Percentiles rank a stretch among this genome's conserved stretches.
Evolutionary conservation across 2,888 invertebrate species (phyloP).

Genomic region (Andrena bucephala): DNA sequence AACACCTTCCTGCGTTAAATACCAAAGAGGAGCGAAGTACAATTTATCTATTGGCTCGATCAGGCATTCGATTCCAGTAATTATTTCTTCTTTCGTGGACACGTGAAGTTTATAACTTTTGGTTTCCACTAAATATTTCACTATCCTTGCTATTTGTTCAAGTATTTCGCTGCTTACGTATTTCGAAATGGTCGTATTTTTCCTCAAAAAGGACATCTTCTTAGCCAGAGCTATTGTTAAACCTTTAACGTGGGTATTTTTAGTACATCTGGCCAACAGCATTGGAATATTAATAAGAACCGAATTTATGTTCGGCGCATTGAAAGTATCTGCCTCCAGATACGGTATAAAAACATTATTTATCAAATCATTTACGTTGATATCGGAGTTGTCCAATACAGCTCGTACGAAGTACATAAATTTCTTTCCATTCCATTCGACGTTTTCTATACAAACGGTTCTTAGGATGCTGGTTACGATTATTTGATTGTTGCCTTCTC

Average conservation of each 20-base stretch:
- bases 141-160: constrained; percentile 57
- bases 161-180: constrained; percentile 63
- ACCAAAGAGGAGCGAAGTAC: constrained; percentile 65
- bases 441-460: constrained; percentile 64
- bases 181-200: constrained; percentile 53
- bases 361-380: constrained; percentile 71
- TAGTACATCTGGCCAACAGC: constrained; percentile 46
- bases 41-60: constrained; percentile 76
- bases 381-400: constrained; percentile 52
- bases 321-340: constrained; percentile 51
- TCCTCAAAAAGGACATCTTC: constrained; percentile 66
- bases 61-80: constrained; percentile 57
- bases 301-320: constrained; percentile 57
- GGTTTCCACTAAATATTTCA: constrained; percentile 55
- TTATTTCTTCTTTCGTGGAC: constrained; percentile 31
- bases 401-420: constrained; percentile 67
- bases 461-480: constrained; percentile 60
- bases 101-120: constrained; percentile 12
- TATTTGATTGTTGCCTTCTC: constrained; percentile 58
- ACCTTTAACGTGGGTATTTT: constrained; percentile 34
- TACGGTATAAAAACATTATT: constrained; percentile 76
- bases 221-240: constrained; percentile 61
- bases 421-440: constrained; percentile 71
- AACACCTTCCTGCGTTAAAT: constrained; percentile 17
- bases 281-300: constrained; percentile 65